These are phyloP conservation scores for Borostomias antarcticus DNA, from an alignment of 2,797 vertebrate genomes.

Conservation along the genomic window DNA sequence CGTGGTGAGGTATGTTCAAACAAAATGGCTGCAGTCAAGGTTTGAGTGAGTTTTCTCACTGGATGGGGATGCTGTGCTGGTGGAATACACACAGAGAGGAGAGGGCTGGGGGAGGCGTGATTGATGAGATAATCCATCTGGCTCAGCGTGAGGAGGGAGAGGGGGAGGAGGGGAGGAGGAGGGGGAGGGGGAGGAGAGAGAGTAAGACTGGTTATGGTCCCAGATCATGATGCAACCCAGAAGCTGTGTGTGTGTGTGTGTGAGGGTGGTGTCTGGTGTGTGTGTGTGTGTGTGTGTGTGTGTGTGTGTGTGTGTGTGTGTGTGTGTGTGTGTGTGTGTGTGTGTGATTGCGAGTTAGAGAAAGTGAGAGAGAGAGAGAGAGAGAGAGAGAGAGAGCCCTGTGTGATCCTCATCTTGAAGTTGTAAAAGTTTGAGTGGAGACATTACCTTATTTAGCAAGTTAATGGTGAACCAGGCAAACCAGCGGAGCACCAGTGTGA, in stretches of 20 bases:
- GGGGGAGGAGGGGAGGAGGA: no score
- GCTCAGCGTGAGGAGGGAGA: no score
- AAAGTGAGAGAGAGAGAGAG: not conserved
- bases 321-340: slow-evolving; percentile 14
- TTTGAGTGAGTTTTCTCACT: slow-evolving; percentile 29
- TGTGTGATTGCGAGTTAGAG: no score
- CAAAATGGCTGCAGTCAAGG: slow-evolving; percentile 45
- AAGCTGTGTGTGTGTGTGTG: slow-evolving; percentile 25
- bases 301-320: slow-evolving; percentile 13
- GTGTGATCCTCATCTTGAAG: not conserved
- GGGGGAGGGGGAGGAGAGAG: not conserved
- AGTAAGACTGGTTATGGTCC: slow-evolving; percentile 15
- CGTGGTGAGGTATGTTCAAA: slow-evolving; percentile 33
- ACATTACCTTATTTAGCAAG: not conserved
- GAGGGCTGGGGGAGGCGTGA: slow-evolving; percentile 65
- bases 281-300: no score
- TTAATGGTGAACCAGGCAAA: not conserved
- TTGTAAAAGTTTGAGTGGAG: not conserved
- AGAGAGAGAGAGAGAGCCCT: not conserved
- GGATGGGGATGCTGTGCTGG: slow-evolving; percentile 37
- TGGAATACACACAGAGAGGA: slow-evolving; percentile 40
- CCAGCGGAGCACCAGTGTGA: not conserved
- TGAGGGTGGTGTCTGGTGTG: no score
- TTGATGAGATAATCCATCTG: slow-evolving; percentile 73
- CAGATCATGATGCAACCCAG: slow-evolving; percentile 50